phyloP scores from a whole-genome alignment of 2,113 vertebrate genomes.

The Myrmophylax atrothorax region DNA sequence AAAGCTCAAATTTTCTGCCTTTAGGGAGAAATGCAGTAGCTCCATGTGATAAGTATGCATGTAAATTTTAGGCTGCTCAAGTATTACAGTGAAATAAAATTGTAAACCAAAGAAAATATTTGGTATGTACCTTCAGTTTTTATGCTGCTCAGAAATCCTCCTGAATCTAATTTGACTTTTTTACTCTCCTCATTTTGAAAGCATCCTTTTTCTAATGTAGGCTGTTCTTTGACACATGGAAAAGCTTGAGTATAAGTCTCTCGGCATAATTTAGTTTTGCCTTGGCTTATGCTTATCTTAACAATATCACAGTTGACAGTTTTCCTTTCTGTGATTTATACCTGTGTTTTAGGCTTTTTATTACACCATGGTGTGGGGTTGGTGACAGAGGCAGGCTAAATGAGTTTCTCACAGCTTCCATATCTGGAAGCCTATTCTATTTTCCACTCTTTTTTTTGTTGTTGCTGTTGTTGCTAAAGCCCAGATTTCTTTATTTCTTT shows the following conservation, averaged over 20 bases:
- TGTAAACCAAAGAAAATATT: conserved; percentile 2
- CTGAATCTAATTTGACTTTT: conserved; percentile 28
- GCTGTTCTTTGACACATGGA: neutral
- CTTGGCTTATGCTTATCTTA: conserved; percentile 48
- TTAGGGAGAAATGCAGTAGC: neutral
- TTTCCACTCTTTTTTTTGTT: neutral
- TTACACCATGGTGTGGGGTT: neutral
- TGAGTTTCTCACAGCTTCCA: conserved; percentile 33
- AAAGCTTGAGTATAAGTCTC: conserved; percentile 19
- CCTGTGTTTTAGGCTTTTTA: conserved; percentile 40
- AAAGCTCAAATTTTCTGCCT: neutral
- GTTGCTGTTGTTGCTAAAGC: neutral
- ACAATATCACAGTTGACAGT: conserved; percentile 59
- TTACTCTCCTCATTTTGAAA: conserved; percentile 16
- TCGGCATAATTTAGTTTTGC: conserved; percentile 29
- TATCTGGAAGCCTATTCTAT: conserved; percentile 1
- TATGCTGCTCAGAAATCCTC: neutral
- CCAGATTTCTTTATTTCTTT: neutral
- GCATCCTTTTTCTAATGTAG: conserved; percentile 9
- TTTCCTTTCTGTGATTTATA: conserved; percentile 52
- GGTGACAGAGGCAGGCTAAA: conserved; percentile 44
- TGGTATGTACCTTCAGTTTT: neutral
- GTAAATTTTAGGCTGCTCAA: neutral
- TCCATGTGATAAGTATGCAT: neutral
- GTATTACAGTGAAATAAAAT: neutral